Evolutionary conservation across 2,888 invertebrate species (phyloP), one percentile per base, ranked within the genome.

Genomic region (Stenchaetothrips biformis): DNA sequence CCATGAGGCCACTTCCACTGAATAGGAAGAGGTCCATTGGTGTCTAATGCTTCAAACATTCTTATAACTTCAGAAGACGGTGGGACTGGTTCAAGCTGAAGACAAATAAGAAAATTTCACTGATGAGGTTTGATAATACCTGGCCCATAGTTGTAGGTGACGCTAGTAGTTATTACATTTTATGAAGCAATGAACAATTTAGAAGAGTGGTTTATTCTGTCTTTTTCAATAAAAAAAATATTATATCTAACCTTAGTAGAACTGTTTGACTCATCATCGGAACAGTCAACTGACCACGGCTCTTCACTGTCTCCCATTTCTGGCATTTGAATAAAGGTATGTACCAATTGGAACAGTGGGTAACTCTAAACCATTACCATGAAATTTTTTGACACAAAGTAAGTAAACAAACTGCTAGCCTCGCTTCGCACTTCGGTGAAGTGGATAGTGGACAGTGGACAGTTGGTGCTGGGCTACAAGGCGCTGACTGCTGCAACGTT

Each of bases 1-100:
- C 67, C 67, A 21, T 74, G 67, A 7, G 67, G 67, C 67, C 67
- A 74, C 21, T 25, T 74, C 67, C 67, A 74, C 25, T 74, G 67
- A 7, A 74, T 74, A 25, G 67, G 67, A 2, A 74, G 21, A 4
- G 67, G 21, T 74, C 67, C 67, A 74, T 25, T 74, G 67, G 25
- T 74, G 7, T 74, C 67, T 25, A 74, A 21, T 11, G 67, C 25
- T 74, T 74, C 67, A 74, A 25, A 74, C 67, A 74, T 25, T 25
- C 67, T 21, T 2, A 74, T 21, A 25, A 21, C 25, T 74, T 74
- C 67, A 25, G 7, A 25, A 1, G 67, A 25, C 4, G 67, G 67
- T 2, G 67, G 67, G 7, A 74, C 67, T 11, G 67, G 67, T 74
- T 74, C 67, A 4, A 11, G 7, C 67, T 74, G 67, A 21, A 74